These are phyloP conservation scores for Caenorhabditis remanei DNA, from an alignment of 1,140 invertebrate species.

Conservation along the genomic window DNA sequence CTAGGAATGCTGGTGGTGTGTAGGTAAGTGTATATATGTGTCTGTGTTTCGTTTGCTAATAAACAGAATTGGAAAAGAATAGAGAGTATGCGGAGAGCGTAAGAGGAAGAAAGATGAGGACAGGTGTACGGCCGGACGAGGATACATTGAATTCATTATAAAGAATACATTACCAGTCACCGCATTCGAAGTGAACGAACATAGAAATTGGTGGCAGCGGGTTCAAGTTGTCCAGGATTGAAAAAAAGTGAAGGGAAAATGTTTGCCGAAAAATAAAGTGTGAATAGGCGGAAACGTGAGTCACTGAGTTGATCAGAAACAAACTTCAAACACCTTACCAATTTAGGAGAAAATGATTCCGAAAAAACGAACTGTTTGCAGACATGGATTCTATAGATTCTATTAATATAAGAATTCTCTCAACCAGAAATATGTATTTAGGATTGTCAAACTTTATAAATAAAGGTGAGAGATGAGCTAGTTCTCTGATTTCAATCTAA, in stretches of 20 bases:
- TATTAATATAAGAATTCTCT: too few relatives aligned
- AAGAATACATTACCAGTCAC: conserved; percentile 50
- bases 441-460: too few relatives aligned
- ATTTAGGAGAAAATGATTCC: conserved; percentile 14
- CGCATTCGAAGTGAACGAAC: not conserved
- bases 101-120: conserved; percentile 42
- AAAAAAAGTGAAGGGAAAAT: not conserved
- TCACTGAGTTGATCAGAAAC: conserved; percentile 25
- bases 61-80: conserved; percentile 47
- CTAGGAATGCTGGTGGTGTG: not conserved
- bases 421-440: too few relatives aligned
- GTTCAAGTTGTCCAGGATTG: conserved; percentile 15
- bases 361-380: conserved; percentile 2
- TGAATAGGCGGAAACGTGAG: conserved; percentile 10
- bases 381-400: not conserved
- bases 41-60: conserved; percentile 53
- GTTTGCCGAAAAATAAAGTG: conserved; percentile 29
- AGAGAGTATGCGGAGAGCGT: conserved; percentile 24
- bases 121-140: conserved; percentile 38
- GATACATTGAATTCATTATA: conserved; percentile 54
- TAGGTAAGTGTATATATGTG: conserved; percentile 25
- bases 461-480: too few relatives aligned
- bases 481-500: too few relatives aligned
- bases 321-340: conserved; percentile 14
- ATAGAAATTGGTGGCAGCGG: not conserved